Evolutionary conservation across 1,140 invertebrate genomes (phyloP).

Genomic region (Drosophila tsacasi): DNA sequence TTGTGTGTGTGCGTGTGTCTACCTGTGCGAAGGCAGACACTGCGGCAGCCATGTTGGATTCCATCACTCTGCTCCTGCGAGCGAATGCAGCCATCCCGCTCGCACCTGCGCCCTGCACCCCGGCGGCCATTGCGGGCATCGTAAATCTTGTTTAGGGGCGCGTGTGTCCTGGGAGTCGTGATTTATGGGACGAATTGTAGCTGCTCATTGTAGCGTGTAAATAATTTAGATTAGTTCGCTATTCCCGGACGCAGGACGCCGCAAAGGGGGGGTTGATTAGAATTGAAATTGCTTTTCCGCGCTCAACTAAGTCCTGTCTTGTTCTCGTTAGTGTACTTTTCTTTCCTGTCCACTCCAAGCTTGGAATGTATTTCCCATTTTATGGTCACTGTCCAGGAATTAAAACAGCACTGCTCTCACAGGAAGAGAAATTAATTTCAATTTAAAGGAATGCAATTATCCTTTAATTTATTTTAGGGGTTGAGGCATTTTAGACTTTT

Average conservation of each 20-base stretch:
- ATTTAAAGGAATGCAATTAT: constrained; percentile 11
- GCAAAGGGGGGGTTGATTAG: constrained; percentile 54
- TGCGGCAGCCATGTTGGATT: constrained; percentile 82
- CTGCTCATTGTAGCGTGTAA: constrained; percentile 82
- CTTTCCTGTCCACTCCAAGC: constrained; percentile 12
- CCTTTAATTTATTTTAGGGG: not conserved
- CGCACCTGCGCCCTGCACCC: constrained; percentile 36
- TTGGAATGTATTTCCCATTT: constrained; percentile 44
- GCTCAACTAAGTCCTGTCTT: constrained; percentile 6
- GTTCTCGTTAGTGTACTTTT: not conserved
- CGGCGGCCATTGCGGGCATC: constrained; percentile 55
- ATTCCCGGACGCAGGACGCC: constrained; percentile 45
- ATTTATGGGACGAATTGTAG: constrained; percentile 82
- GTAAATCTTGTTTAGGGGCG: constrained; percentile 82
- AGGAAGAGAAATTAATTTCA: constrained; percentile 21
- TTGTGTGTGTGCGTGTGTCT: constrained; percentile 56
- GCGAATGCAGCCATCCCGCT: constrained; percentile 62
- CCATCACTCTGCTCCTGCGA: constrained; percentile 71
- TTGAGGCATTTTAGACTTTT: not conserved
- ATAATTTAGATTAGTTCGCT: constrained; percentile 81
- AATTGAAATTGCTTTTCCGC: constrained; percentile 56
- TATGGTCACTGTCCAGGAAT: constrained; percentile 37
- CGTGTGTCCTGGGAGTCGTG: constrained; percentile 83
- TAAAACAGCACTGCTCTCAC: constrained; percentile 10
- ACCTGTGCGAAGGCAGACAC: constrained; percentile 68